Evolutionary conservation across 2,797 vertebrate genomes (phyloP), one percentile per base, ranked within the genome.

Genomic region (Aselliscus stoliczkanus): DNA sequence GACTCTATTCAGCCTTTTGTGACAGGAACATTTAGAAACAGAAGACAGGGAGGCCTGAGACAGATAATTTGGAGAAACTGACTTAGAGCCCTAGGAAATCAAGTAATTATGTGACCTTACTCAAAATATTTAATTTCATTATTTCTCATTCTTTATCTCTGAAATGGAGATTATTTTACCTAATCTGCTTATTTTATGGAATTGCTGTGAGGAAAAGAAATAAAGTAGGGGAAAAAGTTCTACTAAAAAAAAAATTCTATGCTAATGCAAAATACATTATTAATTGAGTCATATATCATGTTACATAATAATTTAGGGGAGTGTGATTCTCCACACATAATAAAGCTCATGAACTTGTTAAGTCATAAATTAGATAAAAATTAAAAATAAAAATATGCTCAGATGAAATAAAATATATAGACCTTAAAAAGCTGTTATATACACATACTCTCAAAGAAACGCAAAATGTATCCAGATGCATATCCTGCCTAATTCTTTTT

Each of bases 111-210:
- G 42, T 82, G 80, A 75, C 31, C 31, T 95, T 84, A 58, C 52
- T 90, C 27, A 95, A 92, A 47, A 83, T 60, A 82, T 27, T 85
- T 85, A 94, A 56, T 72, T 75, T 95, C 27, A 31, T 65, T 83
- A 83, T 69, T 89, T 95, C 20, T 96, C 18, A 69, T 93, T 93
- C n/a, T 80, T 93, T 90, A 37, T 52, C 20, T 97, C 69, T 86
- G 34, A 89, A 85, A 85, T 62, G 15, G 69, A 54, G 44, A 47
- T 58, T 72, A 75, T 89, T 84, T 23, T 39, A 60, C 6, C 69
- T 85, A 82, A 81, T 87, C 42, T 56, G 10, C 47, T 89, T 82
- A 80, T 56, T 10, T 89, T 37, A 7, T 73, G 25, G 65, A 94
- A 84, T 79, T 92, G 4, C 34, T 69, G 0, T 5, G 39, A 72